Conservation (phyloP, 2,888 invertebrate species). For the Dermolepida albohirtum region DNA sequence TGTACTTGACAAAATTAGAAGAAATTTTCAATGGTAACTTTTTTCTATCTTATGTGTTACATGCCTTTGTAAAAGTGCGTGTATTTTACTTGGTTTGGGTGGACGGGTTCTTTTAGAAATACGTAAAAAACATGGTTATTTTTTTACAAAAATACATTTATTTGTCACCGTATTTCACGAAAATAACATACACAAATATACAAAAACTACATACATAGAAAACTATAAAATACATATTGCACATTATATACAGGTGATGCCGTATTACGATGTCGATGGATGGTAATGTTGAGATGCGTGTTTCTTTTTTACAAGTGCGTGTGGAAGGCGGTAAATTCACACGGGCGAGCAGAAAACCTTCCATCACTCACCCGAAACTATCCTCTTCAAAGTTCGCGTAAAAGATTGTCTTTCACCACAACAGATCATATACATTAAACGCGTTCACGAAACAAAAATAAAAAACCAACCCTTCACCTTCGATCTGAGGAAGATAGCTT, state of each 20-base stretch:
- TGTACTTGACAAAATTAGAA: no score
- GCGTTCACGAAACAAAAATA: constrained; percentile 8
- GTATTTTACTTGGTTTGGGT: no score
- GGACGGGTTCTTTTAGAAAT: no score
- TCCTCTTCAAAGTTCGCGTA: constrained; percentile 29
- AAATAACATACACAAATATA: constrained; percentile 44
- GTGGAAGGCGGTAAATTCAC: no score
- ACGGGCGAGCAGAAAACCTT: no score
- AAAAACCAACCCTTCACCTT: not conserved
- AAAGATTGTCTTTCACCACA: constrained; percentile 21
- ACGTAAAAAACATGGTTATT: not conserved
- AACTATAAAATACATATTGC: constrained; percentile 38
- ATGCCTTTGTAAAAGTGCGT: no score
- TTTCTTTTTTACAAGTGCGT: not conserved
- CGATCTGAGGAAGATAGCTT: not conserved
- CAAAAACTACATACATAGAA: constrained; percentile 26
- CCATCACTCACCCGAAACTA: constrained; percentile 12
- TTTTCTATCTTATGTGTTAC: no score
- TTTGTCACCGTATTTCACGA: constrained; percentile 52
- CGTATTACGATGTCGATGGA: not conserved
- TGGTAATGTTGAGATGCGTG: not conserved
- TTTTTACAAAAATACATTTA: constrained; percentile 52
- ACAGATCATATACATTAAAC: constrained; percentile 26
- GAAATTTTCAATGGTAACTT: no score
- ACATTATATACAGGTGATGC: constrained; percentile 31